These are phyloP conservation scores for Tragopan temminckii DNA, from an alignment of 2,797 vertebrate species.

Conservation along the genomic window DNA sequence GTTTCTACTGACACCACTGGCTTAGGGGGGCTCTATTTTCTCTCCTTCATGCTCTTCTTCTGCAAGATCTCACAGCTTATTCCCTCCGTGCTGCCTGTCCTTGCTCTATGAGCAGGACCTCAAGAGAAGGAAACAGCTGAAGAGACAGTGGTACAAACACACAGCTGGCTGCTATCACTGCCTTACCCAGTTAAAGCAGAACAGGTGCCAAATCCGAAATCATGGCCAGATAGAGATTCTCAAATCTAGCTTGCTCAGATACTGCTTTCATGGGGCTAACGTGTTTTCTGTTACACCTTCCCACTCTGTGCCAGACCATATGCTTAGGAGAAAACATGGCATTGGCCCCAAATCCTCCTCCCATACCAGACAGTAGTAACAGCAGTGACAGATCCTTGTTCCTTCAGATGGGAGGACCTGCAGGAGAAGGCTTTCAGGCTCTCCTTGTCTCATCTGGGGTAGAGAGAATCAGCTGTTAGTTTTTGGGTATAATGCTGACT, in stretches of 20 bases:
- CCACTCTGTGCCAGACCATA: background rate
- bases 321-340: background rate
- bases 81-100: background rate
- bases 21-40: background rate
- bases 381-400: background rate
- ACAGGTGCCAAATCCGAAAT: background rate
- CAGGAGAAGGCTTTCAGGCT: background rate
- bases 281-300: constrained; percentile 13
- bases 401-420: background rate
- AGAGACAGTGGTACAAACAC: background rate
- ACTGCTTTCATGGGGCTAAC: background rate
- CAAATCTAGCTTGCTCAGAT: background rate
- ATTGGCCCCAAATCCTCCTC: fast-evolving
- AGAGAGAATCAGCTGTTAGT: background rate
- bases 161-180: fast-evolving
- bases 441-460: background rate
- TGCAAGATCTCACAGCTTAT: background rate
- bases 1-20: background rate
- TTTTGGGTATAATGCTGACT: background rate
- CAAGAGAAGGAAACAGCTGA: fast-evolving
- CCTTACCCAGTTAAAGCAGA: background rate
- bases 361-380: fast-evolving
- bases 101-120: background rate
- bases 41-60: fast-evolving
- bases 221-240: background rate